These are phyloP conservation scores for Pseudococcus jackbeardsleyi DNA, from an alignment of 2,888 invertebrate species.

Conservation along the genomic window DNA sequence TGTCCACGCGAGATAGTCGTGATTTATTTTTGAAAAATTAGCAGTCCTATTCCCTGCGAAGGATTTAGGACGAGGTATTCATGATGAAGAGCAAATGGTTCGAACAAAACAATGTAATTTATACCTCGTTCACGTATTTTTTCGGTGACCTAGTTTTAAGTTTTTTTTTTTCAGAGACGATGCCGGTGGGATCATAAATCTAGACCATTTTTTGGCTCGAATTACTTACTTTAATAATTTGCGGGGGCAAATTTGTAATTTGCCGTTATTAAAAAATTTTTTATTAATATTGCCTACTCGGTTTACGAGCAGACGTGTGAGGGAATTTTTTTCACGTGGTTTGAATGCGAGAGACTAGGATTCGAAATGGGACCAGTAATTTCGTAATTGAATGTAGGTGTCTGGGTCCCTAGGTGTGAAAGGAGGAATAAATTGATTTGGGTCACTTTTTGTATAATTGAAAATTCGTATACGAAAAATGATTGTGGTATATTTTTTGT, in stretches of 20 bases:
- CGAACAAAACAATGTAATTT: background rate
- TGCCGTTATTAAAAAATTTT: background rate
- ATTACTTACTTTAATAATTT: background rate
- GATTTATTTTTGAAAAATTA: background rate
- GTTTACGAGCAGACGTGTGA: background rate
- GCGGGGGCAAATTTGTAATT: background rate
- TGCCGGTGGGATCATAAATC: background rate
- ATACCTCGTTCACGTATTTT: conserved; percentile 24
- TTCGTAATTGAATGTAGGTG: too few relatives aligned
- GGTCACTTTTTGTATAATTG: too few relatives aligned
- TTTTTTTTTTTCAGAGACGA: background rate
- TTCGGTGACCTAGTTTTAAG: conserved; percentile 23
- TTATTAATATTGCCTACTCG: background rate
- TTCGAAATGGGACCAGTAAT: too few relatives aligned
- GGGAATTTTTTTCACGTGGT: background rate
- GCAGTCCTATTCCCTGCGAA: background rate
- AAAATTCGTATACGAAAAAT: too few relatives aligned
- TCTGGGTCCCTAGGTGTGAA: too few relatives aligned
- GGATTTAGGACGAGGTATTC: background rate
- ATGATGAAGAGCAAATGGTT: conserved; percentile 16
- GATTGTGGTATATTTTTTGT: too few relatives aligned
- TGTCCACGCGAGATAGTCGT: background rate
- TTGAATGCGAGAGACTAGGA: too few relatives aligned
- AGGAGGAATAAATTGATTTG: too few relatives aligned
- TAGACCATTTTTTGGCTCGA: background rate